These are phyloP conservation scores for Macrotis lagotis DNA, from an alignment of 2,113 vertebrate species.

Conservation along the genomic window DNA sequence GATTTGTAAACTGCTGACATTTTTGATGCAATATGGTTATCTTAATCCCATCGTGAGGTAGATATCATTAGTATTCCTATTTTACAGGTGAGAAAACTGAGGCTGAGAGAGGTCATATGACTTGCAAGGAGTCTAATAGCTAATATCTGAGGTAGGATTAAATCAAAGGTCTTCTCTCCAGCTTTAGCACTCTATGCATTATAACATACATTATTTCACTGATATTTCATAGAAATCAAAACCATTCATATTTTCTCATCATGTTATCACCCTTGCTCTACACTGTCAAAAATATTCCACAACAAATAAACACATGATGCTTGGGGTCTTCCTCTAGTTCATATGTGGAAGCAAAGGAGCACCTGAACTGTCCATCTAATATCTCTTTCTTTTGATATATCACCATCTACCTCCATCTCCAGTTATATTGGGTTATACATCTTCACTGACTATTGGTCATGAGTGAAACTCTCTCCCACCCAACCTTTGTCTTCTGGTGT, in stretches of 20 bases:
- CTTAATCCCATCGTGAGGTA: too few relatives aligned
- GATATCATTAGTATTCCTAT: too few relatives aligned
- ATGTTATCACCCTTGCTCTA: background rate
- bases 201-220: background rate
- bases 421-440: too few relatives aligned
- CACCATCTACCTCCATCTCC: background rate
- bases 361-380: background rate
- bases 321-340: background rate
- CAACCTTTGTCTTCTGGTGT: too few relatives aligned
- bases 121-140: too few relatives aligned
- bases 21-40: too few relatives aligned
- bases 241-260: background rate
- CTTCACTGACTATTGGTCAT: too few relatives aligned
- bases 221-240: background rate
- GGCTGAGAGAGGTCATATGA: too few relatives aligned
- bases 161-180: too few relatives aligned
- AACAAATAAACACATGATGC: background rate
- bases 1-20: background rate
- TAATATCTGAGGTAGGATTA: too few relatives aligned
- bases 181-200: background rate
- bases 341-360: background rate
- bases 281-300: background rate
- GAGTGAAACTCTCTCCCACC: background rate
- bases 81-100: too few relatives aligned
- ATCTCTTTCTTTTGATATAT: background rate